Evolutionary conservation across 2,888 invertebrate species (phyloP), one percentile per base, ranked within the genome.

Genomic region (Lordiphosa andalusiaca): DNA sequence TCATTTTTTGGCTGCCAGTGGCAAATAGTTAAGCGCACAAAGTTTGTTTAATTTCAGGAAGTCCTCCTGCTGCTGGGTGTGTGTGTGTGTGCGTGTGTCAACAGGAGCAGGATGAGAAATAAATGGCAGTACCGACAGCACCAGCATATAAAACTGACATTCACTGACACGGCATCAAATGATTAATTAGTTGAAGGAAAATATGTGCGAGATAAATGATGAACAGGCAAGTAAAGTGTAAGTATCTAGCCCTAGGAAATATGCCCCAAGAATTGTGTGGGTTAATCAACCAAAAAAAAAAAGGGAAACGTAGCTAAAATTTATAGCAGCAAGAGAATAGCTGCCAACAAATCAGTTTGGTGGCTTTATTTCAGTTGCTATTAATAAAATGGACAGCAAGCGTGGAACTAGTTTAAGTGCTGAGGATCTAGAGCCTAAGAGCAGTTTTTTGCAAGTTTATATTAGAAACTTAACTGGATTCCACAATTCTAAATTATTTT

Each of bases 71-170:
- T n/a, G n/a, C n/a, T n/a, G n/a, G n/a, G n/a, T 30, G 12, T 39
- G 35, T 36, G 4, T 35, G 40, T 51, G 56, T 37, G 56, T 55
- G 48, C 53, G 58, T 68, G 47, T 71, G 69, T 72, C 66, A 71
- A 70, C 70, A 39, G 33, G 53, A 40, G 52, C 47, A 64, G 62
- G 46, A 55, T 42, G 63, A 47, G 53, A 75, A 61, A 77, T 82
- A 80, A 84, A 84, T 78, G 85, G 73, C 71, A 69, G 70, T 67
- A 62, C 64, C 73, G 80, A 75, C 83, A 83, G 73, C 71, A 71
- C 80, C 83, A 81, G 81, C 85, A 81, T 83, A 85, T 76, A 83
- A 83, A 85, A 67, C 81, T 81, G 85, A 85, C 85, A 80, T 71
- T 65, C 69, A 74, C 71, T 77, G 82, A 82, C 82, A 66, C 49